Evolutionary conservation across 2,797 vertebrate genomes (phyloP), one percentile per base, ranked within the genome.

Genomic region (Rhodeus uyekii): DNA sequence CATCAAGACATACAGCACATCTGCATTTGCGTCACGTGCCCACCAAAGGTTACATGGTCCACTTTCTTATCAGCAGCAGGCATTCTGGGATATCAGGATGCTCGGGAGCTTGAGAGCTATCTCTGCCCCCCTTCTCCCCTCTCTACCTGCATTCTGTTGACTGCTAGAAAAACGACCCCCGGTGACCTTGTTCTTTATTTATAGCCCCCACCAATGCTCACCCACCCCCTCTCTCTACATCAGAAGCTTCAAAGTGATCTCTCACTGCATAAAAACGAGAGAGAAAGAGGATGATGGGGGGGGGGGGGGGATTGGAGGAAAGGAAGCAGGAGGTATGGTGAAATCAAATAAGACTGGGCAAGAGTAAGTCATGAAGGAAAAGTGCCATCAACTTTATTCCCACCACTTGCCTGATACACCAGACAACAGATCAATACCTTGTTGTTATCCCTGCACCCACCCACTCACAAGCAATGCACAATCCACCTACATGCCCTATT

Each of bases 1-100:
- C 69, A 27, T 75, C 73, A 42, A 24, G 36, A 39, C 12, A 3
- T 36, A 50, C 19, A 50, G 46, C 69, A 73, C 78, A 91, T 93
- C 90, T 87, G 92, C 80, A 95, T 95, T 95, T 96, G 88, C 39
- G 65, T 94, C 96, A 95, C 93, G 92, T 85, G 53, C 92, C 58
- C 84, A 92, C 80, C 85, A 94, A 90, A 90, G 95, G 93, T 93
- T 91, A 90, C 90, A 88, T 80, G 89, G 94, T 93, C 94, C 87
- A 94, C 80, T 86, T 92, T 90, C 94, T 97, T 96, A 97, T 97
- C 96, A 94, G 95, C 92, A 84, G 91, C 24, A 89, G 82, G 91
- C 96, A 90, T 94, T 91, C 90, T 95, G 95, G 96, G 95, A 94
- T 92, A 92, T 93, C 89, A 72, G 88, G 3, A 79, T 92, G 90